These are phyloP conservation scores for Phoeniculus purpureus DNA, from an alignment of 2,797 vertebrate genomes.

Conservation along the genomic window DNA sequence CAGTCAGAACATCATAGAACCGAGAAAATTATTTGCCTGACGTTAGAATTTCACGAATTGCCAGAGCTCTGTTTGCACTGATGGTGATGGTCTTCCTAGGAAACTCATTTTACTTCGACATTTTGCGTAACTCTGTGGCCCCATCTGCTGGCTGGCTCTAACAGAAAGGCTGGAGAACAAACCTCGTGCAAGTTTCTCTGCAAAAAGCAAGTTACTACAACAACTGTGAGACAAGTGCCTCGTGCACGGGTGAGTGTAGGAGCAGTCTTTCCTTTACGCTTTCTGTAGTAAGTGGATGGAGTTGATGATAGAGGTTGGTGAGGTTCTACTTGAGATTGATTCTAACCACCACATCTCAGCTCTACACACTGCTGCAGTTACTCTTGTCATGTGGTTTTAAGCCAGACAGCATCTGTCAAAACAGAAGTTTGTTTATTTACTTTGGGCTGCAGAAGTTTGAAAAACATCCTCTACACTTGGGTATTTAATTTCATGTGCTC, in stretches of 20 bases:
- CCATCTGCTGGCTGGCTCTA: constrained; percentile 58
- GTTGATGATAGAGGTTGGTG: not conserved
- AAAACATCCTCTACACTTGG: not conserved
- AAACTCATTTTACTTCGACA: not conserved
- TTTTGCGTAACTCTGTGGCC: not conserved
- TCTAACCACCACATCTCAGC: not conserved
- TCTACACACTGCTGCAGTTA: not conserved
- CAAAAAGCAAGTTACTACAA: not conserved
- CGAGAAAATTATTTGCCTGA: constrained; percentile 15
- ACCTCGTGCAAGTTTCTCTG: not conserved
- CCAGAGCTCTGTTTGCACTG: not conserved
- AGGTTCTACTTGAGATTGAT: not conserved
- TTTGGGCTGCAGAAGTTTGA: not conserved
- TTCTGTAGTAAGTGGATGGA: not conserved
- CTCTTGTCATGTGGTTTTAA: not conserved
- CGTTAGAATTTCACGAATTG: constrained; percentile 13
- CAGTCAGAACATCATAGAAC: not conserved
- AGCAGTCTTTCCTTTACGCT: not conserved
- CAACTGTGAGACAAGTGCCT: not conserved
- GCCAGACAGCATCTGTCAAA: not conserved
- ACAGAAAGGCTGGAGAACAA: not conserved
- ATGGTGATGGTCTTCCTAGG: not conserved
- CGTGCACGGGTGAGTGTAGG: not conserved
- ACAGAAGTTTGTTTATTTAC: not conserved
- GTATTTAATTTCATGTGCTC: not conserved